Evolutionary conservation across 2,888 invertebrate genomes (phyloP).

Genomic region (Pollenia amentaria): DNA sequence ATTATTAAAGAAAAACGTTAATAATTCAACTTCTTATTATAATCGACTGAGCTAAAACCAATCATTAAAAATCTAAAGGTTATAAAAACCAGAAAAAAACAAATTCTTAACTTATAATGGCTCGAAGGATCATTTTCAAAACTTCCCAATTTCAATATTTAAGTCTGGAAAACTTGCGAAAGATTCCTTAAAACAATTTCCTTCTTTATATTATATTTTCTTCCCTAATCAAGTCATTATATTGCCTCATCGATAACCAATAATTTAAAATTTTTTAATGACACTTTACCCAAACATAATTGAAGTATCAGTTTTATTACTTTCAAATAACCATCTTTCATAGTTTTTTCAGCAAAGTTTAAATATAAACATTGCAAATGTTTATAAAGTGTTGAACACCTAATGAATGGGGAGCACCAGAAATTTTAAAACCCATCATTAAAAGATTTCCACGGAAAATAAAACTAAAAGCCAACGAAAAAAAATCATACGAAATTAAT

Average conservation of each 20-base stretch:
- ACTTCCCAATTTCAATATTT: too few species aligned
- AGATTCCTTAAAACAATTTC: not conserved
- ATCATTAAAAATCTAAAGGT: too few species aligned
- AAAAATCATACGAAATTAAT: not conserved
- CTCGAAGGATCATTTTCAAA: too few species aligned
- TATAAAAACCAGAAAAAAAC: too few species aligned
- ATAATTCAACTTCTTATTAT: not conserved
- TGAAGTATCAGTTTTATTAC: constrained; percentile 33
- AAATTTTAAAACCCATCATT: constrained; percentile 47
- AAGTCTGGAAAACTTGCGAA: too few species aligned
- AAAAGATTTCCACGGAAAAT: constrained; percentile 21
- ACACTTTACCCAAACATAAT: constrained; percentile 35
- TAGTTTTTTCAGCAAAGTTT: not conserved
- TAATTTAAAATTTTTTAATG: constrained; percentile 43
- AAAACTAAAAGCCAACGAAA: not conserved
- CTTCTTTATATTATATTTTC: not conserved
- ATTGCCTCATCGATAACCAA: not conserved
- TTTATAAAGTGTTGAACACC: constrained; percentile 61
- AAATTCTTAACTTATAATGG: too few species aligned
- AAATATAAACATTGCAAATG: constrained; percentile 32
- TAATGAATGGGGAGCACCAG: constrained; percentile 51
- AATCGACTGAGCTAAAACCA: too few species aligned
- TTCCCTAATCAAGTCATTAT: constrained; percentile 9
- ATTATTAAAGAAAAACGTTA: not conserved
- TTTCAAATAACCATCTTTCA: constrained; percentile 24